Evolutionary conservation across 2,113 vertebrate species (phyloP), one percentile per base, ranked within the genome.

Genomic region (Elephas maximus): DNA sequence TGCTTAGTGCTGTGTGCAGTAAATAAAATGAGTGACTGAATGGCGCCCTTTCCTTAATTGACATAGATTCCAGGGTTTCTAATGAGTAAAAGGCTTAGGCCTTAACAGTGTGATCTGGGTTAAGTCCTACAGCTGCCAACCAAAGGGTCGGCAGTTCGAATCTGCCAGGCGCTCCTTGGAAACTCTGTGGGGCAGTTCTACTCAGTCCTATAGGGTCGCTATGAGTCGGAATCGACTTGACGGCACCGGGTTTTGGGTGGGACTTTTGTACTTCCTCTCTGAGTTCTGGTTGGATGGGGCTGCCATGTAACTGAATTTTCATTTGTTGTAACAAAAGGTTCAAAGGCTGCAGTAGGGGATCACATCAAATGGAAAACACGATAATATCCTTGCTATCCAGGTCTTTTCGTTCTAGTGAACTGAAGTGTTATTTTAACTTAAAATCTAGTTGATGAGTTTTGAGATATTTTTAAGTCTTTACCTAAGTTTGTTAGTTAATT

Each of bases 371-470:
- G 78, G 63, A 20, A 24, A 76, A 83, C 21, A 37, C 8, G 18
- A 63, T 17, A 79, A 2, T 71, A 48, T 51, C 28, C 41, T 57
- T 92, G 9, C 24, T 80, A 10, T 83, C n/a, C 45, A 28, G 62
- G 44, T 63, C 24, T 91, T 86, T 92, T 14, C 9, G 10, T 37
- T 78, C 28, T 79, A 69, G 37, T 67, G 48, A 94, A 84, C 18
- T 24, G 60, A 65, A 73, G 3, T 21, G 67, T 44, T 79, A 67
- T 85, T 91, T 37, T 73, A 53, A 82, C 74, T 78, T 26, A 85
- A 80, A 94, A 79, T 92, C n/a, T 95, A 80, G 21, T 93, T 71
- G 44, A 53, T 3, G 90, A 18, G 8, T 86, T 91, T 91, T 87
- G 44, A 94, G 83, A 65, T 84, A 82, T 44, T 81, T 57, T 79